phyloP scores from a whole-genome alignment of 37 sponge, comb jelly and placozoan genomes.

The Haliclona indistincta region DNA sequence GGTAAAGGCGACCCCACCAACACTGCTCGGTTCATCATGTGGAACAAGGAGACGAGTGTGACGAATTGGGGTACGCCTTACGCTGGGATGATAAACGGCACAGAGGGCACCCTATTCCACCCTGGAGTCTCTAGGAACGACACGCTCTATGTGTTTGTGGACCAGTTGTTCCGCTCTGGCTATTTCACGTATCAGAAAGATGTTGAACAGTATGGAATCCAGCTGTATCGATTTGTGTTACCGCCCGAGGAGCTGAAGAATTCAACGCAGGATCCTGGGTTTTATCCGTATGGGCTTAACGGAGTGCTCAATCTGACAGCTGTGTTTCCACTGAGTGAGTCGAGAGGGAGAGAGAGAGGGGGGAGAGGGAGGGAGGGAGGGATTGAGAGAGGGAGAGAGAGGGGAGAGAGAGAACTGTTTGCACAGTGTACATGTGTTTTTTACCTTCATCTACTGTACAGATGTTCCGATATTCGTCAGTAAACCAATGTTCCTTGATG shows the following conservation, averaged over 20 bases:
- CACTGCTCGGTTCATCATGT: conserved; percentile 58
- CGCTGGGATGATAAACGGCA: conserved; percentile 64
- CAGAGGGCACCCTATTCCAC: conserved; percentile 70
- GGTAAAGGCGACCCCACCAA: conserved; percentile 46
- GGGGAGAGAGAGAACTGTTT: too few species aligned
- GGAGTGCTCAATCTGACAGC: conserved; percentile 86
- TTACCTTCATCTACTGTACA: not conserved
- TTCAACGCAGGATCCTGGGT: conserved; percentile 58
- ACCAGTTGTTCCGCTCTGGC: conserved; percentile 76
- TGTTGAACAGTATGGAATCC: conserved; percentile 42
- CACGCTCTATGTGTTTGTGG: conserved; percentile 57
- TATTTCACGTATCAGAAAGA: conserved; percentile 61
- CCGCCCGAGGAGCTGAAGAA: conserved; percentile 70
- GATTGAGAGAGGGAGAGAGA: too few species aligned
- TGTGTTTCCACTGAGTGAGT: conserved; percentile 55
- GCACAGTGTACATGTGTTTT: too few species aligned
- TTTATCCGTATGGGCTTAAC: conserved; percentile 57
- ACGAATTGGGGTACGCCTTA: conserved; percentile 50
- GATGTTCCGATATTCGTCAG: conserved; percentile 83
- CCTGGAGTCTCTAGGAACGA: conserved; percentile 52
- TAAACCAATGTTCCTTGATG: conserved; percentile 90
- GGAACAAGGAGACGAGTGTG: conserved; percentile 52
- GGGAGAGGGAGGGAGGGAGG: too few species aligned
- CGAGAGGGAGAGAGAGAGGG: too few species aligned
- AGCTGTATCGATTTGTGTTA: conserved; percentile 44